A percentile compares a stretch with the other conserved stretches of the same genome.
Evolutionary conservation across 2,888 invertebrate genomes (phyloP).

Genomic region (Spodoptera exigua): DNA sequence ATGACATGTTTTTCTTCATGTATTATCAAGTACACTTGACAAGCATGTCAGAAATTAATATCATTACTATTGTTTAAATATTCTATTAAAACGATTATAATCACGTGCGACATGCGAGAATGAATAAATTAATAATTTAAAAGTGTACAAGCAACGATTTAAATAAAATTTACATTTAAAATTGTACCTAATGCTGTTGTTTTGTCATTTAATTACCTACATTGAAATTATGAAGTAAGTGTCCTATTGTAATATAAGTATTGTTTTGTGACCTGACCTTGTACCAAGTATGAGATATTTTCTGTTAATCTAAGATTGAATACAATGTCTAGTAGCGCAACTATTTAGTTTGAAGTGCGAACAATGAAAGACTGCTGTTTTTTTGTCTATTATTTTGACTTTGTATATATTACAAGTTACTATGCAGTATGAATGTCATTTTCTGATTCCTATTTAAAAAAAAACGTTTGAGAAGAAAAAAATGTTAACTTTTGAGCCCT

Average conservation of each 20-base stretch:
- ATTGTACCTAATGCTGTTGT: constrained; percentile 2
- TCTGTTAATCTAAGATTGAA: constrained; percentile 19
- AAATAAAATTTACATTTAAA: constrained; percentile 14
- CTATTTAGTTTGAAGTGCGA: constrained; percentile 4
- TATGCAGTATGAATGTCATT: too few relatives aligned
- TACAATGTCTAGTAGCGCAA: constrained; percentile 34
- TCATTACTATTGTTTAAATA: neutral
- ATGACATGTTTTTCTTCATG: too few relatives aligned
- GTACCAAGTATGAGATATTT: constrained; percentile 1
- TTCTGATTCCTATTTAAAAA: too few relatives aligned
- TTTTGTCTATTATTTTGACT: too few relatives aligned
- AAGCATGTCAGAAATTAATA: too few relatives aligned
- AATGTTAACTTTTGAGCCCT: too few relatives aligned
- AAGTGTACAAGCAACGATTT: constrained; percentile 1
- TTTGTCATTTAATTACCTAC: constrained; percentile 10
- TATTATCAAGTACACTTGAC: too few relatives aligned
- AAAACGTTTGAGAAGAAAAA: too few relatives aligned
- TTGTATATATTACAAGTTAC: too few relatives aligned
- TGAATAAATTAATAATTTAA: constrained; percentile 15
- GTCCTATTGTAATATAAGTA: constrained; percentile 31
- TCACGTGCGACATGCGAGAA: constrained; percentile 38
- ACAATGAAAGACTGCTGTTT: constrained; percentile 10
- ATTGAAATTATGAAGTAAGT: constrained; percentile 9
- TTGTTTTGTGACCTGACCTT: constrained; percentile 37
- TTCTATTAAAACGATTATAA: constrained; percentile 12